These are phyloP conservation scores for Lanistes nyassanus DNA, from an alignment of 1,140 invertebrate genomes.

Conservation along the genomic window DNA sequence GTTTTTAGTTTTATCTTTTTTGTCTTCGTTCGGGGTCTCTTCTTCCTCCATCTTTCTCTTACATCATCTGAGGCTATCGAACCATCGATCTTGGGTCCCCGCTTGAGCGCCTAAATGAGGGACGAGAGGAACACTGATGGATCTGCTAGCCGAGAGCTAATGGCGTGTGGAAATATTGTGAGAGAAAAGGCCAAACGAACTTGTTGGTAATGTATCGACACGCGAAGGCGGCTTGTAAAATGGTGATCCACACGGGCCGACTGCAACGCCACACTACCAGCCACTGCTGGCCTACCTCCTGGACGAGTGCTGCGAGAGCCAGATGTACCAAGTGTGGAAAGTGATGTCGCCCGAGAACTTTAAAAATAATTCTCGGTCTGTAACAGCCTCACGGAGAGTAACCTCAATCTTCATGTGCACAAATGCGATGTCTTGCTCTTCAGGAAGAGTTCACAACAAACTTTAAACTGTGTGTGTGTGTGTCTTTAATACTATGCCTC, in stretches of 20 bases:
- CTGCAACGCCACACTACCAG: neutral
- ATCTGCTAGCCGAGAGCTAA: neutral
- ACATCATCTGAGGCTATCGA: neutral
- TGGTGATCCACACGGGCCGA: constrained; percentile 20
- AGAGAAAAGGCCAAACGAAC: constrained; percentile 5
- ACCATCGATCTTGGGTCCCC: neutral
- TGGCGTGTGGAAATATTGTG: constrained; percentile 18
- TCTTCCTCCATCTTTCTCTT: neutral
- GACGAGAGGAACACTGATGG: constrained; percentile 17
- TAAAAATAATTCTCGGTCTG: no score
- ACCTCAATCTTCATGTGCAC: no score
- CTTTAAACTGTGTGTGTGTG: no score
- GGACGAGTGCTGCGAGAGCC: neutral
- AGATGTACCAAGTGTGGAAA: neutral
- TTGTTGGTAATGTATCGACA: constrained; percentile 13
- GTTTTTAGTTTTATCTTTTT: neutral
- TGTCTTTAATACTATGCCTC: no score
- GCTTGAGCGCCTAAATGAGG: constrained; percentile 14
- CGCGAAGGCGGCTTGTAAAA: no score
- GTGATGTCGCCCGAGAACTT: no score
- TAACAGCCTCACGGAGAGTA: no score
- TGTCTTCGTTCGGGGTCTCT: neutral
- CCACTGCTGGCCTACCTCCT: neutral
- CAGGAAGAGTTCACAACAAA: no score
- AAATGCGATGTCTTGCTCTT: no score